These are phyloP conservation scores for Dunckerocampus dactyliophorus DNA, from an alignment of 2,113 vertebrate species.

Conservation along the genomic window DNA sequence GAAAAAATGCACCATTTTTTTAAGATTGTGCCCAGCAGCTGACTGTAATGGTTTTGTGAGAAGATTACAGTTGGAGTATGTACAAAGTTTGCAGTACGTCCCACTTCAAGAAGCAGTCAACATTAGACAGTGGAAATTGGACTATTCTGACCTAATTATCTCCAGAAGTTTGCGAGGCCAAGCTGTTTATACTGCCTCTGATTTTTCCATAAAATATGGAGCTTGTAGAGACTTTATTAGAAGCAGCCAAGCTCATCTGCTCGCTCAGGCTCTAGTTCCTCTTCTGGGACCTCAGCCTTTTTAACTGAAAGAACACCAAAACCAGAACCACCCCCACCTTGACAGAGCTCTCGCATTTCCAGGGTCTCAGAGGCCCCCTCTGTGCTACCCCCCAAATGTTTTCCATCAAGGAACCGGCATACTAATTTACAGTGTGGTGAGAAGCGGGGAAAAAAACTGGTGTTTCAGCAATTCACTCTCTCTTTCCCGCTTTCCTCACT, in stretches of 20 bases:
- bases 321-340: slow-evolving; percentile 1
- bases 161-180: slow-evolving; percentile 31
- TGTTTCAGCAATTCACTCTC: slow-evolving; percentile 47
- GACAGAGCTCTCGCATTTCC: slow-evolving; percentile 31
- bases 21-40: background rate
- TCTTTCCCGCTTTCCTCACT: slow-evolving; percentile 4
- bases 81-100: slow-evolving; percentile 8
- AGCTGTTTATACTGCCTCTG: slow-evolving; percentile 17
- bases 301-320: slow-evolving; percentile 51
- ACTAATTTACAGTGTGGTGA: slow-evolving; percentile 64
- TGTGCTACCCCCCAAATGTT: slow-evolving; percentile 45
- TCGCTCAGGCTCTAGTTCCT: slow-evolving; percentile 32
- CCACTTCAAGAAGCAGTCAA: slow-evolving; percentile 23
- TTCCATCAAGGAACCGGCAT: slow-evolving; percentile 54
- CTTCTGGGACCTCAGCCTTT: slow-evolving; percentile 20
- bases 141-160: slow-evolving; percentile 52
- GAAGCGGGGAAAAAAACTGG: slow-evolving; percentile 36
- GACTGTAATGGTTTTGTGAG: background rate
- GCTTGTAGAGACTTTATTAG: slow-evolving; percentile 33
- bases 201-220: slow-evolving; percentile 26
- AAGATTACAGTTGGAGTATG: background rate
- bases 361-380: slow-evolving; percentile 35
- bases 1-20: background rate
- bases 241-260: slow-evolving; percentile 42
- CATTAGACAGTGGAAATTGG: slow-evolving; percentile 43